Evolutionary conservation across 2,797 vertebrate genomes (phyloP).

Genomic region (Siniperca obscura): DNA sequence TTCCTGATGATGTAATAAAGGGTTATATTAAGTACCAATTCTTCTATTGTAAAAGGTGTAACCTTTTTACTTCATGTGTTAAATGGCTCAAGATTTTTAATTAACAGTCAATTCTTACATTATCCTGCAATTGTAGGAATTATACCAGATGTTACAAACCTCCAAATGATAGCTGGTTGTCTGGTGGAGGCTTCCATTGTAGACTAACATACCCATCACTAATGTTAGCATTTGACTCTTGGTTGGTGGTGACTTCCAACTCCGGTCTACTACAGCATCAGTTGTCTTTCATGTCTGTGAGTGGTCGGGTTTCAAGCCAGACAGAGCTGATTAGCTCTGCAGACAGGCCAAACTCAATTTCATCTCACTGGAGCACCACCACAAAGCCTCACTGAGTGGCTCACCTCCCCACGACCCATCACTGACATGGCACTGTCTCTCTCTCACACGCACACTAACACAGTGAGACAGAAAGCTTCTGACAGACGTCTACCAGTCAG

Average conservation of each 20-base stretch:
- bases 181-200: constrained; percentile 15
- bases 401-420: constrained; percentile 55
- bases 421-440: constrained; percentile 45
- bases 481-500: constrained; percentile 9
- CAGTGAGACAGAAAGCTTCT: background rate
- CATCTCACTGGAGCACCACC: constrained; percentile 63
- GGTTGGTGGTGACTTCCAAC: constrained; percentile 52
- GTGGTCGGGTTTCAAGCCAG: constrained; percentile 73
- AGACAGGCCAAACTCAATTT: constrained; percentile 82
- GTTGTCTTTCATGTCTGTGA: constrained; percentile 68
- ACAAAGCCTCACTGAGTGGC: constrained; percentile 64
- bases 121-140: background rate
- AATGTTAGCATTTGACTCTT: constrained; percentile 37
- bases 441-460: constrained; percentile 14
- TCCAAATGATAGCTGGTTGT: constrained; percentile 6
- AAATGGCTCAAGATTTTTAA: background rate
- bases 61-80: background rate
- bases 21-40: background rate
- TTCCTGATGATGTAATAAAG: background rate
- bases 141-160: constrained; percentile 4
- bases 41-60: background rate
- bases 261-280: constrained; percentile 53
- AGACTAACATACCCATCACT: constrained; percentile 41
- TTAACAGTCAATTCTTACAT: background rate
- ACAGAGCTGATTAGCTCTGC: constrained; percentile 76